Conservation (phyloP, 35 echinoderm and acorn worm genomes). For the Eucidaris tribuloides region DNA sequence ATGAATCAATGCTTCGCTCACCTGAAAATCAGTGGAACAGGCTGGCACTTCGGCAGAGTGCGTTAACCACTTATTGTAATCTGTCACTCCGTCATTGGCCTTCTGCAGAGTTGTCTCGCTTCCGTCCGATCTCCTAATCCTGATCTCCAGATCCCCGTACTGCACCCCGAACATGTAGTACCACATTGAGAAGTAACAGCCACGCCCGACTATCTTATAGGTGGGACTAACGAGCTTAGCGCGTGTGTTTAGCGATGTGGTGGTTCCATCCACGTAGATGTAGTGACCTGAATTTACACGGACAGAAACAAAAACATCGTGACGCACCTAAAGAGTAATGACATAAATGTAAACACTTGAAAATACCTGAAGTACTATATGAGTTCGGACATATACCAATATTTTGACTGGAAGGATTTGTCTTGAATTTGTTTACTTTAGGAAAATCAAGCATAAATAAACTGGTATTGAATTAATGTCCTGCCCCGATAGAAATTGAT, state of each 20-base stretch:
- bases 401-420: too few relatives aligned
- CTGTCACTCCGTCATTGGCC: conserved; percentile 32
- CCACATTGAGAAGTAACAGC: conserved; percentile 64
- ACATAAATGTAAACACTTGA: too few relatives aligned
- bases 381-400: too few relatives aligned
- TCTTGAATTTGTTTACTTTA: too few relatives aligned
- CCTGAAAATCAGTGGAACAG: conserved; percentile 64
- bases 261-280: conserved; percentile 71
- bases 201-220: conserved; percentile 16
- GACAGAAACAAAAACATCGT: too few relatives aligned
- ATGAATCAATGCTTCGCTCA: too few relatives aligned
- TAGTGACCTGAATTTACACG: conserved; percentile 62
- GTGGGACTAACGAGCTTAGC: conserved; percentile 58
- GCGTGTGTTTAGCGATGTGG: background rate
- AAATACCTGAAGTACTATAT: too few relatives aligned
- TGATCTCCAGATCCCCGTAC: conserved; percentile 65
- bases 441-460: too few relatives aligned
- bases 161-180: conserved; percentile 82
- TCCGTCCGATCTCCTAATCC: background rate
- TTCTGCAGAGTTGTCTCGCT: conserved; percentile 35
- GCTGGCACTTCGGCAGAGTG: conserved; percentile 33
- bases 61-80: conserved; percentile 52
- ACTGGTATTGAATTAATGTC: too few relatives aligned
- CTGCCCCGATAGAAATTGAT: too few relatives aligned
- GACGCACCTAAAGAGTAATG: too few relatives aligned